Base-by-base conservation (phyloP, 2,888 invertebrate species). In the Leucania comma region DNA sequence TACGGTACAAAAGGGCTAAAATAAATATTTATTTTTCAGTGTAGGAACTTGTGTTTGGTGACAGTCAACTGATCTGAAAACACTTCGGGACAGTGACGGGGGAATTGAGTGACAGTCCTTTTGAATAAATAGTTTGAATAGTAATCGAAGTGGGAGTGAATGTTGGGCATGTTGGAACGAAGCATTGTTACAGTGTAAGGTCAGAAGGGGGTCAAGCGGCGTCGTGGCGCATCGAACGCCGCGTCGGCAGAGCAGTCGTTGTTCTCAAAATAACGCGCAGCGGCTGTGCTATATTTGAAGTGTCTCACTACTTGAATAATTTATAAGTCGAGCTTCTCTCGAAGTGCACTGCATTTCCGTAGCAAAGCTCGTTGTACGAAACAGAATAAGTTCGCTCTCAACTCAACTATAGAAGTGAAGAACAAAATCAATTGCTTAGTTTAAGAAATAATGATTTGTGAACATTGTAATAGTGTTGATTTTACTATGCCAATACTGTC, bases 241-340 rank as follows among this genome's bases (percentile, higher is more conserved):
- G 80, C 81, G 87, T 80, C 85, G 84, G 83, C 86, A 78, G 85
- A 89, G 84, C 85, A 86, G 87, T 90, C 88, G 90, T 86, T 89
- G 92, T 92, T 93, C 93, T 93, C 92, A 92, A 94, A 95, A 94
- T 94, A 95, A 90, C 92, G 90, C 90, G 90, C 91, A 88, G 90
- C 90, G 89, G 90, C 88, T 90, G 91, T 90, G 89, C 93, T 93
- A 93, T 94, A 94, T 94, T 93, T 94, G 93, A 94, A 94, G 93
- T 93, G 94, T 94, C 95, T 93, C 93, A 86, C 91, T 91, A 92
- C 92, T 93, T 95, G 95, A 96, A 96, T 96, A 94, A 95, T 95
- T 95, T 95, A 96, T 96, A 93, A 95, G 93, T 91, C 87, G 86
- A 90, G 90, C 92, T 93, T 91, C 79, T 93, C 92, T 92, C 91